phyloP scores from a whole-genome alignment of 2,113 vertebrate species.

The Dasyprocta punctata region DNA sequence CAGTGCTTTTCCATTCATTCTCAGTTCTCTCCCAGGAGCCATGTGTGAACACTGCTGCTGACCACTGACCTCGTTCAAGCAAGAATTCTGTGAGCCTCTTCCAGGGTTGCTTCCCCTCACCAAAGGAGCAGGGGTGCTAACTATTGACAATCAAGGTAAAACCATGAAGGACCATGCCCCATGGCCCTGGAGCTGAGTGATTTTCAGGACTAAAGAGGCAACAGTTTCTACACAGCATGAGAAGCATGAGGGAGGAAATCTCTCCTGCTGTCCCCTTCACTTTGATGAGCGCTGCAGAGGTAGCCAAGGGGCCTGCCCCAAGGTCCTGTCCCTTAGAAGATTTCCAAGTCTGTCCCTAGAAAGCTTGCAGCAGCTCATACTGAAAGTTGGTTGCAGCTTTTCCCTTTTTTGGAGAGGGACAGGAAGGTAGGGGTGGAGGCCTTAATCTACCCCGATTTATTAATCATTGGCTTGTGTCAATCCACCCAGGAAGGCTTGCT shows the following conservation, averaged over 20 bases:
- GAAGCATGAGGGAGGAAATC: neutral
- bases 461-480: neutral
- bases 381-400: neutral
- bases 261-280: neutral
- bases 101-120: neutral
- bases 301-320: no score
- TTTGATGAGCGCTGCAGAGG: neutral
- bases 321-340: neutral
- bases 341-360: neutral
- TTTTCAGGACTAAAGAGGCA: neutral
- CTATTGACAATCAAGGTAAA: neutral
- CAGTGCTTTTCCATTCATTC: neutral
- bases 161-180: neutral
- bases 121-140: accelerated
- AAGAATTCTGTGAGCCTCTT: neutral
- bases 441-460: neutral
- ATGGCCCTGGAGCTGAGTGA: neutral
- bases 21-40: neutral
- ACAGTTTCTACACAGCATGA: accelerated
- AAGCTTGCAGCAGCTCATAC: neutral
- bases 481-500: neutral
- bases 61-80: neutral
- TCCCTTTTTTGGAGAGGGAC: neutral
- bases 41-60: accelerated
- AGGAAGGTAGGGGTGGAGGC: neutral